These are phyloP conservation scores for Melanocharis versteri DNA, from an alignment of 2,113 vertebrate species.

Conservation along the genomic window DNA sequence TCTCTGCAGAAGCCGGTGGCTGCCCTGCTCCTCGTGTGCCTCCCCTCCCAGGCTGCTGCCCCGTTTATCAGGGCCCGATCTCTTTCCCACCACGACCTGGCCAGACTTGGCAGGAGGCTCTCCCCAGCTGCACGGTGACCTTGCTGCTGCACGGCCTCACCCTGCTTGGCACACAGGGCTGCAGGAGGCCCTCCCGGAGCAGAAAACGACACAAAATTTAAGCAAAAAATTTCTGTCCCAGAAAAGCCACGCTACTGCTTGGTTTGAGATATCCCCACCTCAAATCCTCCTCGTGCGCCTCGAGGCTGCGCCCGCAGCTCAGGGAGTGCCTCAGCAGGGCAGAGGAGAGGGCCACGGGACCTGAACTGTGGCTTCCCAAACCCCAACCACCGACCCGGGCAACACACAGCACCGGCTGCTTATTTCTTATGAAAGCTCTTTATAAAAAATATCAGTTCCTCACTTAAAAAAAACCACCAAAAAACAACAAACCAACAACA, in stretches of 20 bases:
- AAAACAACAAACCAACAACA: too few species aligned
- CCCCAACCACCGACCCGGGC: fast-evolving
- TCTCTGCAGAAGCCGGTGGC: neutral
- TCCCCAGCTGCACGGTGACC: constrained; percentile 32
- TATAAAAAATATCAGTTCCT: neutral
- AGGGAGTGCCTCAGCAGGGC: neutral
- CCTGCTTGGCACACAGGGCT: neutral
- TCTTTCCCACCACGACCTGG: neutral
- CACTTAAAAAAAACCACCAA: neutral
- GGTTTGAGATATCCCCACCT: neutral
- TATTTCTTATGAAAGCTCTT: neutral
- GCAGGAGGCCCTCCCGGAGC: neutral
- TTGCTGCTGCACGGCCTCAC: neutral
- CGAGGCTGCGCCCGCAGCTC: fast-evolving
- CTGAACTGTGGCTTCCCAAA: neutral
- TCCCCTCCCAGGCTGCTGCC: neutral
- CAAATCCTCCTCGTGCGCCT: fast-evolving
- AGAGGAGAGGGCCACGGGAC: fast-evolving
- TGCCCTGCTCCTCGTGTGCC: neutral
- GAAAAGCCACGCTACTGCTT: neutral
- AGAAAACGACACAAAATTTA: neutral
- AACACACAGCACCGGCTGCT: neutral
- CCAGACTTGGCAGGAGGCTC: constrained; percentile 27
- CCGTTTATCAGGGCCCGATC: neutral
- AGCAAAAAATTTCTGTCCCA: neutral